Percentiles rank a stretch among this genome's conserved stretches.
These are phyloP conservation scores for Thera obeliscata DNA, from an alignment of 2,888 invertebrate genomes.

Conservation along the genomic window DNA sequence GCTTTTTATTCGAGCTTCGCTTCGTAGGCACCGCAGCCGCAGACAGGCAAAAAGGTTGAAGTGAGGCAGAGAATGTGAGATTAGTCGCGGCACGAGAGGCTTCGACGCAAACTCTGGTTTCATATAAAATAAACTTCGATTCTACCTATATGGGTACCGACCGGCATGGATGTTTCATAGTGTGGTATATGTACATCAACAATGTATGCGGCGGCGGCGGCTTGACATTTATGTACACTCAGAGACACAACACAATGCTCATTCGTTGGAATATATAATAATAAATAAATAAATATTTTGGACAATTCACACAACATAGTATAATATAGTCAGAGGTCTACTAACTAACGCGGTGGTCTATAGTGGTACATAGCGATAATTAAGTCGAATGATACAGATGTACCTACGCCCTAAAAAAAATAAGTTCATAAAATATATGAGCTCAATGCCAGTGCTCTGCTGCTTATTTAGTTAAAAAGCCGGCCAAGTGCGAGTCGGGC, in stretches of 20 bases:
- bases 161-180: neutral
- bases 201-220: constrained; percentile 44
- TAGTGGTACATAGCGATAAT: no score
- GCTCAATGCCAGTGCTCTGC: no score
- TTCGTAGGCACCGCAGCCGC: constrained; percentile 47
- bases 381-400: no score
- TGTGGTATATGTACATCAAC: constrained; percentile 29
- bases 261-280: neutral
- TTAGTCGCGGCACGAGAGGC: constrained; percentile 57
- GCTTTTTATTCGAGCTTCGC: constrained; percentile 18
- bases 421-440: no score
- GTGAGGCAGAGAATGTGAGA: constrained; percentile 59
- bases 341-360: no score
- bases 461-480: no score
- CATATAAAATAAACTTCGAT: constrained; percentile 62
- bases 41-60: constrained; percentile 70
- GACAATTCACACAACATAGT: no score
- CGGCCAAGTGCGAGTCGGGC: no score
- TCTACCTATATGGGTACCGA: constrained; percentile 9
- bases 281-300: no score
- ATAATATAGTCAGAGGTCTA: no score
- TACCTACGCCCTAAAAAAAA: no score
- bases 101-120: constrained; percentile 46
- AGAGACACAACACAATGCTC: constrained; percentile 13
- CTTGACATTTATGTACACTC: constrained; percentile 17